Conservation (phyloP, 92 coral and sea anemone genomes). For the Palythoa caribaeorum region DNA sequence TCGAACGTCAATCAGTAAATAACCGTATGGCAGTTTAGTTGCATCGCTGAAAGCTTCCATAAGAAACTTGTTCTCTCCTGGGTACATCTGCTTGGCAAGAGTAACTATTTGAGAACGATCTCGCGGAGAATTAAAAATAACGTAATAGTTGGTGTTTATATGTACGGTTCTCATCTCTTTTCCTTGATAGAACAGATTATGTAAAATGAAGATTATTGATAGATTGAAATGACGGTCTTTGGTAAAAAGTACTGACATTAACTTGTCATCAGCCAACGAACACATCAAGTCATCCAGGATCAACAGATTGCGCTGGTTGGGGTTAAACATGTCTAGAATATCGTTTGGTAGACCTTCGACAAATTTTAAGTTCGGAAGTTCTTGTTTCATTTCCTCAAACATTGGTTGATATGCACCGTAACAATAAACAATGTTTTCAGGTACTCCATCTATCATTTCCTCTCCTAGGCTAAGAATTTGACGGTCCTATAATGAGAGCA, state of each 20-base stretch:
- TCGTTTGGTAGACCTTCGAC: background rate
- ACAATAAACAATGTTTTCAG: constrained; percentile 24
- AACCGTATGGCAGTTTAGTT: constrained; percentile 54
- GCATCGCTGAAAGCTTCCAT: constrained; percentile 59
- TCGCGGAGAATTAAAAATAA: constrained; percentile 52
- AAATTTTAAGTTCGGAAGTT: background rate
- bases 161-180: constrained; percentile 9
- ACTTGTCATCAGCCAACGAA: constrained; percentile 47
- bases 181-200: background rate
- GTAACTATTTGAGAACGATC: constrained; percentile 64
- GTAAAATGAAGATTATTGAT: background rate
- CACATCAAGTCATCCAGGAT: constrained; percentile 68
- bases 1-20: constrained; percentile 61
- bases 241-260: constrained; percentile 45
- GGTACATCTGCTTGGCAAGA: constrained; percentile 57
- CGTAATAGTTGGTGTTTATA: constrained; percentile 22
- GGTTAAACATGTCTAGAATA: background rate
- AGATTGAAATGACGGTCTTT: constrained; percentile 57
- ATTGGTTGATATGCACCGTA: background rate
- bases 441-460: constrained; percentile 28
- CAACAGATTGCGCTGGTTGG: constrained; percentile 12
- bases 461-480: constrained; percentile 32
- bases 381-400: constrained; percentile 14
- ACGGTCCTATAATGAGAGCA: constrained; percentile 28
- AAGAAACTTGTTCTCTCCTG: constrained; percentile 30